A percentile compares a stretch with the other conserved stretches of the same genome.
These are phyloP conservation scores for Sarcophaga caerulescens DNA, from an alignment of 2,888 invertebrate species.

Conservation along the genomic window DNA sequence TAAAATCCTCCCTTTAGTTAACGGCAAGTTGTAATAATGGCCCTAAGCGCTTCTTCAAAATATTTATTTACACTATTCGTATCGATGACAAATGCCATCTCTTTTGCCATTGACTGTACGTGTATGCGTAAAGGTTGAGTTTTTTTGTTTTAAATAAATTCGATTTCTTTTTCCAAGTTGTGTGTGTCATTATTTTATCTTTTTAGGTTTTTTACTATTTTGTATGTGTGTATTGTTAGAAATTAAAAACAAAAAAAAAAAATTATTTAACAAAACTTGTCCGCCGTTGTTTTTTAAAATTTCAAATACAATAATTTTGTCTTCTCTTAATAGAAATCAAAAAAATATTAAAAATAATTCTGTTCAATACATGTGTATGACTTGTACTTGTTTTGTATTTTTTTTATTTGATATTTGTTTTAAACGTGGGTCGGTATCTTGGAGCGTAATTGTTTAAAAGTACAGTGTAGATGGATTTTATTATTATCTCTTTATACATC, in stretches of 20 bases:
- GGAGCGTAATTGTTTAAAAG: slow-evolving; percentile 56
- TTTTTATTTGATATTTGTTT: slow-evolving; percentile 21
- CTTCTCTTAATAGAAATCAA: not conserved
- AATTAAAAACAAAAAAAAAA: slow-evolving; percentile 22
- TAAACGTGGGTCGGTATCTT: slow-evolving; percentile 60
- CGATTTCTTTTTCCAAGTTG: slow-evolving; percentile 24
- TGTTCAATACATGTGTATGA: slow-evolving; percentile 50
- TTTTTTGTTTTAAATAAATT: slow-evolving; percentile 7
- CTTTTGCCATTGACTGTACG: slow-evolving; percentile 17
- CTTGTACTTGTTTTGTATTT: slow-evolving; percentile 43
- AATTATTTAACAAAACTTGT: slow-evolving; percentile 52
- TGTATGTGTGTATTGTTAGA: slow-evolving; percentile 55
- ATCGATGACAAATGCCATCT: not conserved
- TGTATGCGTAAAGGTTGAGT: slow-evolving; percentile 19
- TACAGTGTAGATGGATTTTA: slow-evolving; percentile 26
- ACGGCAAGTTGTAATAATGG: too few species aligned
- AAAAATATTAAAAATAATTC: slow-evolving; percentile 16
- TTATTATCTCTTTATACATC: not conserved
- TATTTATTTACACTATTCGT: too few species aligned
- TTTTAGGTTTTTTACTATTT: slow-evolving; percentile 43
- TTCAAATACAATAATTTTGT: not conserved
- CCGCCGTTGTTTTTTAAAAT: slow-evolving; percentile 33
- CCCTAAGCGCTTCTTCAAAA: too few species aligned
- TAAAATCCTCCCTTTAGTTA: too few species aligned
- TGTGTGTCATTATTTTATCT: slow-evolving; percentile 60